phyloP scores from a whole-genome alignment of 2,797 vertebrate genomes.

The Australoheros facetus region DNA sequence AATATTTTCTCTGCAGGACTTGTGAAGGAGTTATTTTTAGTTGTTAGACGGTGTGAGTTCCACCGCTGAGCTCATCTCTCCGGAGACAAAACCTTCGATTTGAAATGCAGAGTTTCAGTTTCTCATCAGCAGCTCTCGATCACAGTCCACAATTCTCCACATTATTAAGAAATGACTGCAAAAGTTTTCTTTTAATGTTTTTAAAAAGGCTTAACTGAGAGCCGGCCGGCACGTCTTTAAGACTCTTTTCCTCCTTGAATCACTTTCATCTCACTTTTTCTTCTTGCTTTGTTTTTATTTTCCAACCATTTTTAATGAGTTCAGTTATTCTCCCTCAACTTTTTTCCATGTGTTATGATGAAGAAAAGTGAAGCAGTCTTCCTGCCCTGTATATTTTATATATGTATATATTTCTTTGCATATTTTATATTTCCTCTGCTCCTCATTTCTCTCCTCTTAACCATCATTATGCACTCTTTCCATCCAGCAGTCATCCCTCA shows the following conservation, averaged over 20 bases:
- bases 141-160: background rate
- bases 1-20: no score
- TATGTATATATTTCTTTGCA: background rate
- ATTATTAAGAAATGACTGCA: background rate
- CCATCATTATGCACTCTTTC: constrained; percentile 30
- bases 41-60: background rate
- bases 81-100: background rate
- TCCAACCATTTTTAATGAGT: background rate
- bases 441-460: background rate
- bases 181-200: background rate
- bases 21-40: background rate
- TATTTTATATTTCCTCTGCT: background rate
- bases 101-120: background rate
- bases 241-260: constrained; percentile 1
- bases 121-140: background rate
- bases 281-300: background rate
- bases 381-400: background rate
- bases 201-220: background rate
- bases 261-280: background rate
- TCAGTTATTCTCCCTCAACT: background rate
- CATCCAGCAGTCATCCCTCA: constrained; percentile 19
- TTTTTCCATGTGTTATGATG: background rate
- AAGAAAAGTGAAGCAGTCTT: background rate
- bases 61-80: background rate
- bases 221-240: background rate